Base-by-base conservation (phyloP, 2,888 invertebrate genomes). In the Heteromyza rotundicornis region DNA sequence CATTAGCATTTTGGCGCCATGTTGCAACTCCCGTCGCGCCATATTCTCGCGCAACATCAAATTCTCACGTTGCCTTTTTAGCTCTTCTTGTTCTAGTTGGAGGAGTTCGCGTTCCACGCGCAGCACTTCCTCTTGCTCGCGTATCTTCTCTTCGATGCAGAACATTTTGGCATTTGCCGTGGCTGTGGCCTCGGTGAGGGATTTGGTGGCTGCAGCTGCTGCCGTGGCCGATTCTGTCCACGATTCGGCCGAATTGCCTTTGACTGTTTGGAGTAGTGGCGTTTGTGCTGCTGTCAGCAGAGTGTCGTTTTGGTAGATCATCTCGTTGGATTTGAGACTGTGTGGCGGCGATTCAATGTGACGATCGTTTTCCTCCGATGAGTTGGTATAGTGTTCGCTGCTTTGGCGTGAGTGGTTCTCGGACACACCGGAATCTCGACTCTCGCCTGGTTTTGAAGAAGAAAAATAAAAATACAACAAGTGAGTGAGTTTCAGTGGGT, bases 321-420 rank as follows among this genome's bases (percentile, higher is more conserved):
- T 65, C 56, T 76, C 76, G 47, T 60, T 65, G 20, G 14, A 22
- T 5, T 14, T 8, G n/a, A 12, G 14, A 19, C 64, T 66, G 27
- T 71, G 75, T 16, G 75, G 79, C 22, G 77, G 76, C 52, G 66
- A 74, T 62, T 72, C 81, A 23, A 68, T 76, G 84, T 70, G 92
- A 3, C 72, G 75, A 57, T 81, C 80, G 63, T 79, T 79, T 80
- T 94, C 93, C 76, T 92, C 92, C 7, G 92, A 92, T 64, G 90
- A 90, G 54, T 87, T 86, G 8, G 90, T 90, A 81, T 89, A 90
- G 2, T 90, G 90, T 86, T 92, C 92, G 81, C 92, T 92, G 75
- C 92, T 91, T 79, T 92, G 92, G 71, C 92, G 87, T 75, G 91
- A 92, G 74, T 92, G 92, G 70, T 89, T 88, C 71, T 87, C 88